These are phyloP conservation scores for Cassiopea andromeda DNA, from an alignment of 30 jellyfish, hydroid and myxozoan species.

Conservation along the genomic window DNA sequence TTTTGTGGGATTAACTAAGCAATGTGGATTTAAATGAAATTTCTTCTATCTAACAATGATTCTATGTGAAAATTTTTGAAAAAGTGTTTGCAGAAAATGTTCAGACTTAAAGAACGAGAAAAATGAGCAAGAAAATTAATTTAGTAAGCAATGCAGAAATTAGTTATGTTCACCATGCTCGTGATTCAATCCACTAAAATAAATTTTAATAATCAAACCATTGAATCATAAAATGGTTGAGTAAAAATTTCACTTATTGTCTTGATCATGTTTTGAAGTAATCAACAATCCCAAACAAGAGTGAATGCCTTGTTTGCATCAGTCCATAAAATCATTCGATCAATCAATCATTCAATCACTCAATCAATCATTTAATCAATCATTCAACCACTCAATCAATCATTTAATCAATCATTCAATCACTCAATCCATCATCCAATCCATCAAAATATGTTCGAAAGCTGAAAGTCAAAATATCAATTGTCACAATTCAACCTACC, in stretches of 20 bases:
- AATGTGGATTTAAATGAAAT: not conserved
- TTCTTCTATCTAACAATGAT: not conserved
- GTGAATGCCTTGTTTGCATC: too few relatives aligned
- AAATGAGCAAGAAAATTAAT: not conserved
- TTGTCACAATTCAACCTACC: constrained; percentile 25
- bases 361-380: too few relatives aligned
- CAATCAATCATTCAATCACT: not conserved
- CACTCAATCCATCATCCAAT: not conserved
- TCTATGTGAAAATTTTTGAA: not conserved
- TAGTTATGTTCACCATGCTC: not conserved
- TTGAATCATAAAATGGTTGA: too few relatives aligned
- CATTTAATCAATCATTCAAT: too few relatives aligned
- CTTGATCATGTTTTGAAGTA: too few relatives aligned
- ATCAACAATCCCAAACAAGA: too few relatives aligned
- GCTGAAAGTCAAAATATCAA: not conserved
- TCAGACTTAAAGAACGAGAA: not conserved
- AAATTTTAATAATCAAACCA: not conserved
- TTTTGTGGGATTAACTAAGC: not conserved
- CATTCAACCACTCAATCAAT: too few relatives aligned
- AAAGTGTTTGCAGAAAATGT: not conserved
- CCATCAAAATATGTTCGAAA: not conserved
- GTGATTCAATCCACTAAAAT: not conserved
- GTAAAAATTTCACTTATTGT: too few relatives aligned
- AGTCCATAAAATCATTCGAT: not conserved
- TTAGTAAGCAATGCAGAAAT: too few relatives aligned